Conservation (phyloP, 2,888 invertebrate species). For the Archips xylosteana region DNA sequence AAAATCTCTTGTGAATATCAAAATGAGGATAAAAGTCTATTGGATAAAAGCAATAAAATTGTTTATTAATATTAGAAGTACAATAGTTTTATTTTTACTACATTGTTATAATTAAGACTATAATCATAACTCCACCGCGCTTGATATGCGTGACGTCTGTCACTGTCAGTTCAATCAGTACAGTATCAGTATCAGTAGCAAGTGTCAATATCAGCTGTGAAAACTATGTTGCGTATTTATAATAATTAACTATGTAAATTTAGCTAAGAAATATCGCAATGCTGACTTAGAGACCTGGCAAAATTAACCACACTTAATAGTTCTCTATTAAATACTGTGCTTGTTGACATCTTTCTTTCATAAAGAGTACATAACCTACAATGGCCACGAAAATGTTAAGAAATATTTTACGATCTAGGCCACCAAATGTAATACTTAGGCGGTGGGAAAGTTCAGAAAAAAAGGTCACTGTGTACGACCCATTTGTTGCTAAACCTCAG, state of each 20-base stretch:
- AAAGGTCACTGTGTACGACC: constrained; percentile 69
- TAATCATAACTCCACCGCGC: neutral
- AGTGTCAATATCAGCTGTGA: constrained; percentile 26
- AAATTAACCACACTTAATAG: neutral
- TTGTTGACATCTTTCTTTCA: neutral
- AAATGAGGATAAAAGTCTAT: neutral
- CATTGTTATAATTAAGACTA: no score
- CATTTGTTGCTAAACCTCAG: constrained; percentile 78
- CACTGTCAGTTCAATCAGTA: neutral
- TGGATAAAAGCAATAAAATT: no score
- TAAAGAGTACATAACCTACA: constrained; percentile 55
- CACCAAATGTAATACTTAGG: constrained; percentile 58
- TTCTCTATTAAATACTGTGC: neutral
- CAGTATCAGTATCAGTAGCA: no score
- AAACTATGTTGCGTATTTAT: neutral
- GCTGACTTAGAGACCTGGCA: constrained; percentile 1
- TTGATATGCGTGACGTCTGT: neutral
- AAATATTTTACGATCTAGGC: constrained; percentile 61
- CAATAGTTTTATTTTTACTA: no score
- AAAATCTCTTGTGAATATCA: neutral
- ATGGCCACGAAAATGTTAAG: constrained; percentile 71
- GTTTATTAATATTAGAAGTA: no score
- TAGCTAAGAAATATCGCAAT: neutral
- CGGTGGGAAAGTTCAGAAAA: constrained; percentile 75
- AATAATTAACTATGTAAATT: neutral